Percentiles rank a stretch among this genome's conserved stretches.
These are phyloP conservation scores for Laothoe populi DNA, from an alignment of 2,888 invertebrate species.

Conservation along the genomic window DNA sequence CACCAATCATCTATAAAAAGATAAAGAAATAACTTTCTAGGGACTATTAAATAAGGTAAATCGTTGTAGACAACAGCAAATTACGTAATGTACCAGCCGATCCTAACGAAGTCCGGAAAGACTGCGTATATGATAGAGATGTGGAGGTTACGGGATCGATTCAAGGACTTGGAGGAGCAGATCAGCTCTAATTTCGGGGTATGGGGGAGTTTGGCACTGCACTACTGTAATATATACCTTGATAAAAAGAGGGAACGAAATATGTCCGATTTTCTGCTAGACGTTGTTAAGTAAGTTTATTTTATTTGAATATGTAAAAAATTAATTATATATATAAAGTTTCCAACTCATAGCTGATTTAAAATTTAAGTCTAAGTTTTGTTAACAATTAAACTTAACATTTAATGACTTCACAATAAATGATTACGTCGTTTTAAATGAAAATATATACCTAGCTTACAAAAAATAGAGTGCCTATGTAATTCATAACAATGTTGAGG, in stretches of 20 bases:
- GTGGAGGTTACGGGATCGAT: conserved; percentile 83
- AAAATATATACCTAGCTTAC: no score
- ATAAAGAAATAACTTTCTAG: no score
- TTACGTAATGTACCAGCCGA: conserved; percentile 86
- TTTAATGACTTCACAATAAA: no score
- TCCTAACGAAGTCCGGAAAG: conserved; percentile 86
- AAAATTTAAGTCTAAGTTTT: no score
- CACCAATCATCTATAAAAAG: no score
- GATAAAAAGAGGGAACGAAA: conserved; percentile 89
- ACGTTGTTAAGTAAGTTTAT: conserved; percentile 90
- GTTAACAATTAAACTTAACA: no score
- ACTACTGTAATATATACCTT: conserved; percentile 88
- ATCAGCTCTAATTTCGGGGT: conserved; percentile 87
- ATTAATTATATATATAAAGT: neutral
- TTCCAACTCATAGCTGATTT: no score
- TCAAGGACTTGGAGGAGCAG: conserved; percentile 89
- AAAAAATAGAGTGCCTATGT: no score
- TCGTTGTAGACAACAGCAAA: conserved; percentile 61
- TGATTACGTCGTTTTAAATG: no score
- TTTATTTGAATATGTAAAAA: neutral
- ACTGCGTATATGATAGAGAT: conserved; percentile 88
- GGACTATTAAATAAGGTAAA: neutral
- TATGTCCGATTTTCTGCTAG: conserved; percentile 90
- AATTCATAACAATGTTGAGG: no score
- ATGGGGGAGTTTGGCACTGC: conserved; percentile 89